Evolutionary conservation across 2,888 invertebrate species (phyloP), one percentile per base, ranked within the genome.

Genomic region (Seira ritae): DNA sequence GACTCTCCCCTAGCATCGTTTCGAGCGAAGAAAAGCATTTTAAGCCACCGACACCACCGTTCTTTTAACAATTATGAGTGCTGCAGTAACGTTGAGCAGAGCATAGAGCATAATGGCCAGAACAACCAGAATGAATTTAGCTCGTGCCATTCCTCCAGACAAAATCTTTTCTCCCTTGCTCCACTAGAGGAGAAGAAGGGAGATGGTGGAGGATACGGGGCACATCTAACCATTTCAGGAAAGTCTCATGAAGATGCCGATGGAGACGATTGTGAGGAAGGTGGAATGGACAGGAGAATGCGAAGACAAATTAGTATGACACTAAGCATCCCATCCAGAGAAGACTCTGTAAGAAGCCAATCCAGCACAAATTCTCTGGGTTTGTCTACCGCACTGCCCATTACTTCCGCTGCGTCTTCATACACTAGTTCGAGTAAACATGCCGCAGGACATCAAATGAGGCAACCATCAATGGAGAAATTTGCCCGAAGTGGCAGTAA

Each of bases 301-400:
- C 66, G 65, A 46, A 78, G 85, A 80, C 84, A 86, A 72, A 77
- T 79, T 76, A 87, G 86, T 80, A 78, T 82, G 73, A 84, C 83
- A 55, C 76, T 87, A 72, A 86, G 83, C 78, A 86, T 86, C 80
- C 87, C 87, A 78, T 87, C 87, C 67, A 79, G 87, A 55, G 84
- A 86, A 79, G 80, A 85, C 24, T 86, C 86, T 15, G 80, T 86
- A 55, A 85, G 85, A 71, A 87, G 87, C 79, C 77, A 70, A 31
- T 76, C 80, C 20, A 86, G 86, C 62, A 74, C 79, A 17, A 71
- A 72, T 42, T 83, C 80, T 77, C 70, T 71, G 55, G 79, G 72
- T 24, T 82, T 76, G 10, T 71, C 60, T 31, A 42, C 71, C 79
- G 1, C 60, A 23, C 67, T 20, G 50, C 50, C n/a, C 23, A 55